These are phyloP conservation scores for Syngnathus typhle DNA, from an alignment of 2,113 vertebrate genomes.

Conservation along the genomic window DNA sequence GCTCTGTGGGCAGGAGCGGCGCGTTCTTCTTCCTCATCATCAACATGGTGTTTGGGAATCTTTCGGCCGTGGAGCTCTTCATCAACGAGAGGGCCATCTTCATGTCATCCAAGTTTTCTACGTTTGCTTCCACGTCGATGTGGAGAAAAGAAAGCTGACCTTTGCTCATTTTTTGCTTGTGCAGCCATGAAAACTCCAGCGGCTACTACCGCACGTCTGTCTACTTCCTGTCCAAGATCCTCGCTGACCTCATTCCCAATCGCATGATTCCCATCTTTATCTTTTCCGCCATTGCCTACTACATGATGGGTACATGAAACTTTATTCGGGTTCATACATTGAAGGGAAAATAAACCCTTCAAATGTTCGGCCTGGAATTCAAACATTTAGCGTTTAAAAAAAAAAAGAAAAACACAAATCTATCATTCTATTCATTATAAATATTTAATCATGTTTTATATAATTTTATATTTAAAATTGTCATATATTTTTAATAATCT, in stretches of 20 bases:
- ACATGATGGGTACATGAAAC: constrained; percentile 71
- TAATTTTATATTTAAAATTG: too few species aligned
- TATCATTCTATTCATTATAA: too few species aligned
- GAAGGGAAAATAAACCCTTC: too few species aligned
- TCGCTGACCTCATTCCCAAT: constrained; percentile 74
- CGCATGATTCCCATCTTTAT: constrained; percentile 69
- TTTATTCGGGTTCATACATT: too few species aligned
- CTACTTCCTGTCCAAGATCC: constrained; percentile 70
- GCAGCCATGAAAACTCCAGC: constrained; percentile 67
- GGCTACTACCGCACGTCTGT: constrained; percentile 69
- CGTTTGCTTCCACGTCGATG: neutral
- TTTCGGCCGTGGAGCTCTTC: constrained; percentile 77
- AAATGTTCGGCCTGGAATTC: too few species aligned
- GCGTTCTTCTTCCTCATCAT: constrained; percentile 78
- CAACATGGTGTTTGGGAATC: constrained; percentile 78
- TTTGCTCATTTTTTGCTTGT: neutral
- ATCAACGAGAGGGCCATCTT: constrained; percentile 74
- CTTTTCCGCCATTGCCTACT: constrained; percentile 72
- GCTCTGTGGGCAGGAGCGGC: constrained; percentile 53
- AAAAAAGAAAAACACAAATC: too few species aligned
- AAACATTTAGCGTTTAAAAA: too few species aligned
- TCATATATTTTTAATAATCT: too few species aligned
- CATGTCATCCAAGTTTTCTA: constrained; percentile 57
- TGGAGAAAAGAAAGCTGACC: neutral
- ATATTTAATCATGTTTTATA: too few species aligned